Evolutionary conservation across 2,888 invertebrate genomes (phyloP), one percentile per base, ranked within the genome.

Genomic region (Drosophila kanekoi): DNA sequence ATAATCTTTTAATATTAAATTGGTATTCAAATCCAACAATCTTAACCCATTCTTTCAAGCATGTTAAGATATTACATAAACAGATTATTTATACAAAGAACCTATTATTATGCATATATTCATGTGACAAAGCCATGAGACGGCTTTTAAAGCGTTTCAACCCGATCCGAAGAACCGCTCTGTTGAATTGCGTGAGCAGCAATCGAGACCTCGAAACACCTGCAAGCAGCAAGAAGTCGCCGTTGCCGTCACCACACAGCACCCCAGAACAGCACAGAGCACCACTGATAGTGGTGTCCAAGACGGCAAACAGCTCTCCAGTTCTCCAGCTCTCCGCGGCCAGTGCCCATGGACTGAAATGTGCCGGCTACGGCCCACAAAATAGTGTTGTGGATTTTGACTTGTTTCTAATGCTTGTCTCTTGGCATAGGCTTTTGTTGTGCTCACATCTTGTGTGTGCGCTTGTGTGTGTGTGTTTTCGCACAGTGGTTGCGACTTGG

Each of bases 181-280:
- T 41, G 54, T 47, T 49, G 48, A 57, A 60, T 77, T 72, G 72
- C 71, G 71, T 71, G 72, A 71, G 40, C 72, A 51, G 59, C 61
- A 33, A 60, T 72, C 67, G 41, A 74, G 77, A 74, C 77, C 72
- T 74, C 77, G 77, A 72, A 77, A 77, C 74, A 74, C 74, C 74
- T 74, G 74, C 74, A 58, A 74, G 56, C 54, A 59, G 32, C 38
- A 62, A 48, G 40, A 47, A 41, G 33, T 53, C 33, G 41, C 16
- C 41, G 33, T 45, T 47, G 33, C 41, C 52, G 48, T 23, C 62
- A 70, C 32, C 44, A 62, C 32, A 10, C 45, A 28, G 38, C 47
- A 37, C n/a, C 40, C 40, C 13, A 23, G 10, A 54, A 20, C 49
- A 33, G 28, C 41, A 41, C 18, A n/a, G 8, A 60, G 53, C 65